Conservation (phyloP, 2,888 invertebrate genomes). For the Caradrina clavipalpis region DNA sequence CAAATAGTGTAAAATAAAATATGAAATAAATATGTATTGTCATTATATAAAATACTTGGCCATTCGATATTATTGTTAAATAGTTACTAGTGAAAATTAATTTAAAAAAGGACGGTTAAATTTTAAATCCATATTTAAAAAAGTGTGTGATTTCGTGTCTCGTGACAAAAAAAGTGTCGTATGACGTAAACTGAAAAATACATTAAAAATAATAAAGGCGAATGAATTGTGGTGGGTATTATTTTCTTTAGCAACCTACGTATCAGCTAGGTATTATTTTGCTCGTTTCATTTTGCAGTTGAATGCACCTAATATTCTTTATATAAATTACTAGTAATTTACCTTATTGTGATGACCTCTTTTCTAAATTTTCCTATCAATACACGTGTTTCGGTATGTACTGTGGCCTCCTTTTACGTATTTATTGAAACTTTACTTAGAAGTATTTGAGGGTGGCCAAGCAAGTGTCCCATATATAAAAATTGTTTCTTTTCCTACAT, state of each 20-base stretch:
- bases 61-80: too few species aligned
- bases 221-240: conserved; percentile 1
- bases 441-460: too few species aligned
- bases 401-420: too few species aligned
- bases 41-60: not conserved
- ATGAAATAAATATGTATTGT: not conserved
- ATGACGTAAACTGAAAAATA: not conserved
- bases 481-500: too few species aligned
- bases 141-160: not conserved
- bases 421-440: too few species aligned
- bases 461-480: too few species aligned
- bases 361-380: not conserved
- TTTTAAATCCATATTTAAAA: not conserved
- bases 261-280: not conserved
- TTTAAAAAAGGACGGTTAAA: not conserved
- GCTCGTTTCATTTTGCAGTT: not conserved
- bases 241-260: not conserved
- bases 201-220: not conserved
- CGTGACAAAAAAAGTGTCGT: not conserved
- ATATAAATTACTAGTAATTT: not conserved
- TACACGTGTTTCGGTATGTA: too few species aligned
- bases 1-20: conserved; percentile 9
- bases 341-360: not conserved
- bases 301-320: not conserved
- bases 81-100: too few species aligned